phyloP scores from a whole-genome alignment of 1,140 invertebrate genomes.

The Nasonia longicornis region DNA sequence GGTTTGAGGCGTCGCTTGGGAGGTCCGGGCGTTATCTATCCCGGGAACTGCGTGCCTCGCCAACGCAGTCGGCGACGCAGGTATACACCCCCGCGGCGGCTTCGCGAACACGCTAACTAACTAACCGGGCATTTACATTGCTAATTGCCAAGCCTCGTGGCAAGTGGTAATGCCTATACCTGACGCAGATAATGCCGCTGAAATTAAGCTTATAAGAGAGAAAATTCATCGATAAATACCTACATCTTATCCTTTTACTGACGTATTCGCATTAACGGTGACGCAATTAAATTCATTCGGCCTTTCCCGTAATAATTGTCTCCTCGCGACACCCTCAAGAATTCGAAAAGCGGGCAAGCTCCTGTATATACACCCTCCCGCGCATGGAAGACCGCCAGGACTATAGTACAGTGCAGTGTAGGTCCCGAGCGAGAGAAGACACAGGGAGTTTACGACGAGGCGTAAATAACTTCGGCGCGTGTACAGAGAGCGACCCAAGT shows the following conservation, averaged over 20 bases:
- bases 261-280: not conserved
- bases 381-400: slow-evolving; percentile 22
- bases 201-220: slow-evolving; percentile 52
- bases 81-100: slow-evolving; percentile 41
- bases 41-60: slow-evolving; percentile 36
- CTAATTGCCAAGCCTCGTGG: slow-evolving; percentile 65
- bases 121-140: slow-evolving; percentile 69
- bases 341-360: slow-evolving; percentile 20
- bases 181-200: slow-evolving; percentile 63
- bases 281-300: slow-evolving; percentile 12
- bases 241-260: no score
- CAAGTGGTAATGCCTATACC: slow-evolving; percentile 60
- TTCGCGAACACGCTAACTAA: slow-evolving; percentile 66
- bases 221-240: slow-evolving; percentile 34
- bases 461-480: slow-evolving; percentile 56
- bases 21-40: slow-evolving; percentile 63
- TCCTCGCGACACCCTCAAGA: slow-evolving; percentile 28
- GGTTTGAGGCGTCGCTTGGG: slow-evolving; percentile 63
- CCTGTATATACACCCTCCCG: no score
- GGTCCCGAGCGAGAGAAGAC: slow-evolving; percentile 27
- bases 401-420: not conserved
- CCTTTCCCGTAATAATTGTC: not conserved
- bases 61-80: not conserved
- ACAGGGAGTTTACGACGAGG: slow-evolving; percentile 54
- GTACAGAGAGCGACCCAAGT: slow-evolving; percentile 30